A percentile compares a stretch with the other conserved stretches of the same genome.
phyloP scores from a whole-genome alignment of 1,140 invertebrate genomes.

The Calephelis nemesis region DNA sequence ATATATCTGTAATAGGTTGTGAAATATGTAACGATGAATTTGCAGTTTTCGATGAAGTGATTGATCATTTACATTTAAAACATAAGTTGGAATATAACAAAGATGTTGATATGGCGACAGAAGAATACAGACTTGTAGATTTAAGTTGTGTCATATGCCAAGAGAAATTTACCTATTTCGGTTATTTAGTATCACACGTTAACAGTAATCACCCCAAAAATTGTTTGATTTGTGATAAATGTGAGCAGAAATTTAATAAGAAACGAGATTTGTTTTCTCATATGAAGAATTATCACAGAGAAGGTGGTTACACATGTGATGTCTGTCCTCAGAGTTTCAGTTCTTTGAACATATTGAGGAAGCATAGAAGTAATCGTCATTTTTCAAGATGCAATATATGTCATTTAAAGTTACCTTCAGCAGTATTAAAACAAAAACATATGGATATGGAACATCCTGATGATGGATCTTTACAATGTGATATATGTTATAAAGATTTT shows the following conservation, averaged over 20 bases:
- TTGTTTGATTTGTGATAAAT: conserved; percentile 62
- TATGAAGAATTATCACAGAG: conserved; percentile 68
- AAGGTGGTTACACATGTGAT: conserved; percentile 64
- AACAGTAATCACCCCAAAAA: conserved; percentile 67
- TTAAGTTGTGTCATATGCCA: conserved; percentile 51
- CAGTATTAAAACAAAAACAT: conserved; percentile 62
- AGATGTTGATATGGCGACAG: conserved; percentile 62
- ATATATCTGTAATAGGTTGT: conserved; percentile 55
- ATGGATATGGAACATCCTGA: conserved; percentile 66
- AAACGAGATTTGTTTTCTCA: conserved; percentile 66
- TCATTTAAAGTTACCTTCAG: conserved; percentile 57
- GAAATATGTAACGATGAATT: conserved; percentile 56
- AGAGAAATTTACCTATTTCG: conserved; percentile 65
- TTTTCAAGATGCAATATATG: conserved; percentile 60
- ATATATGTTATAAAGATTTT: conserved; percentile 63
- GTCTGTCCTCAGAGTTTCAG: conserved; percentile 54
- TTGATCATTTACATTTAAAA: conserved; percentile 53
- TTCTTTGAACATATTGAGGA: conserved; percentile 62
- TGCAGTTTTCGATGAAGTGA: conserved; percentile 42
- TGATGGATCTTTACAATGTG: conserved; percentile 58
- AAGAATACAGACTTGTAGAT: conserved; percentile 57
- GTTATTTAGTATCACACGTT: conserved; percentile 64
- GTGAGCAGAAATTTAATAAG: conserved; percentile 69
- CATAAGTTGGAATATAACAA: conserved; percentile 59
- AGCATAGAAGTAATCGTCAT: conserved; percentile 64